Evolutionary conservation across 1,140 invertebrate genomes (phyloP).

Genomic region (Drosophila erecta): DNA sequence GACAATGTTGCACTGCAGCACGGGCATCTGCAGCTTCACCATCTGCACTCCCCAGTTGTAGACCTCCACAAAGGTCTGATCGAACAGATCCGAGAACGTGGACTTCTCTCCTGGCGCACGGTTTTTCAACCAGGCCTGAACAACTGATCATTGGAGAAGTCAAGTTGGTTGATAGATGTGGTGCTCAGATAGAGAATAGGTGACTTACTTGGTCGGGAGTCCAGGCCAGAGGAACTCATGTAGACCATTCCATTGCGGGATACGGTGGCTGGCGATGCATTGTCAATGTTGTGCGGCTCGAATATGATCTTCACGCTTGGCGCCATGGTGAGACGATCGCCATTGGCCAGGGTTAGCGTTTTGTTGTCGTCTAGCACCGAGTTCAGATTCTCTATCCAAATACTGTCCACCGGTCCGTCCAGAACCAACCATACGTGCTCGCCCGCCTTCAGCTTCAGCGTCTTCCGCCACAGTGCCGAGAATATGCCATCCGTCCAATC

Average conservation of each 20-base stretch:
- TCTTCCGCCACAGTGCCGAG: conserved; percentile 97
- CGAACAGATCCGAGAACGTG: conserved; percentile 92
- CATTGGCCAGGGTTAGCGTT: conserved; percentile 96
- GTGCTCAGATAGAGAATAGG: too few relatives aligned
- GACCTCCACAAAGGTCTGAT: conserved; percentile 91
- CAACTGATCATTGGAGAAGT: conserved; percentile 74
- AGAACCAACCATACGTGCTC: conserved; percentile 96
- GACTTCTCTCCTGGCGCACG: conserved; percentile 90
- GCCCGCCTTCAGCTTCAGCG: conserved; percentile 94
- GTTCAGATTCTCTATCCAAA: conserved; percentile 99
- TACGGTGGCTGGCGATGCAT: conserved; percentile 97
- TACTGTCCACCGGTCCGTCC: conserved; percentile 97
- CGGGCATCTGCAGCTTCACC: conserved; percentile 92
- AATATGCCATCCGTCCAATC: conserved; percentile 99
- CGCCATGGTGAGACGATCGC: conserved; percentile 96
- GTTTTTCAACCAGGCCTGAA: conserved; percentile 92
- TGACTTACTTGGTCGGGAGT: conserved; percentile 91
- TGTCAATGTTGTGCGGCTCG: conserved; percentile 98
- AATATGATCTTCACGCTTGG: conserved; percentile 97
- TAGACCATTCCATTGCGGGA: conserved; percentile 99
- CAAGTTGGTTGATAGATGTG: too few relatives aligned
- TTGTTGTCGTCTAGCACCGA: conserved; percentile 98
- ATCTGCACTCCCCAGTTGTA: conserved; percentile 94
- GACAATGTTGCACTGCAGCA: conserved; percentile 96
- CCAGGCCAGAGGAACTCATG: conserved; percentile 97